These are phyloP conservation scores for Drosophila pegasa DNA, from an alignment of 2,888 invertebrate species.

Conservation along the genomic window DNA sequence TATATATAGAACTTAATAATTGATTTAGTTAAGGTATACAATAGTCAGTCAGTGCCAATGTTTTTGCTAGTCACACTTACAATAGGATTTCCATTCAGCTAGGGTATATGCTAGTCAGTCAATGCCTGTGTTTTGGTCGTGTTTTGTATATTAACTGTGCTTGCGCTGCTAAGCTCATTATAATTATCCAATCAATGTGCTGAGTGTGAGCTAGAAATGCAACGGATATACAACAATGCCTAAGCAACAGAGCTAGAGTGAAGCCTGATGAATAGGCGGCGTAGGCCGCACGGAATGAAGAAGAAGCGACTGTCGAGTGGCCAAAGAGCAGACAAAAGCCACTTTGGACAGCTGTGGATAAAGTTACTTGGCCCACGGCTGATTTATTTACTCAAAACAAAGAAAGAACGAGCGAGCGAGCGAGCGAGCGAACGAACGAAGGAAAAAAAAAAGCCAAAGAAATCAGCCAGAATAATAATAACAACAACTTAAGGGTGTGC, in stretches of 20 bases:
- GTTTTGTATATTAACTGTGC: constrained; percentile 31
- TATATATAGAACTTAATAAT: no score
- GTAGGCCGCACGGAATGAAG: neutral
- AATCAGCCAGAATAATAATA: constrained; percentile 45
- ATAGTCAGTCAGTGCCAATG: no score
- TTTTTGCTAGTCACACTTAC: no score
- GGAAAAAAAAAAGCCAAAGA: constrained; percentile 27
- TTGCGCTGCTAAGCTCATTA: constrained; percentile 63
- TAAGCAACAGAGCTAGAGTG: constrained; percentile 4
- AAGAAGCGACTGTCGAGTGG: constrained; percentile 9
- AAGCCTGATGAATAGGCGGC: neutral
- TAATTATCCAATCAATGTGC: constrained; percentile 70
- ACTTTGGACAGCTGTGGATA: constrained; percentile 55
- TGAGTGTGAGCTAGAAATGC: constrained; percentile 32
- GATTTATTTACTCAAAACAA: constrained; percentile 74
- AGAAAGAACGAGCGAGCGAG: constrained; percentile 20
- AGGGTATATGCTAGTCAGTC: neutral
- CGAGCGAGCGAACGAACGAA: constrained; percentile 11
- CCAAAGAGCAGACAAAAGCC: constrained; percentile 37
- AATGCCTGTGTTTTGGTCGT: neutral
- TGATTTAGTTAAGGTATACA: no score
- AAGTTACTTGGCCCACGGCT: constrained; percentile 72
- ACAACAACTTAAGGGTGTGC: constrained; percentile 17
- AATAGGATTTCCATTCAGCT: neutral
- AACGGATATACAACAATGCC: constrained; percentile 43